These are phyloP conservation scores for Micrasema longulum DNA, from an alignment of 1,140 invertebrate species.

Conservation along the genomic window DNA sequence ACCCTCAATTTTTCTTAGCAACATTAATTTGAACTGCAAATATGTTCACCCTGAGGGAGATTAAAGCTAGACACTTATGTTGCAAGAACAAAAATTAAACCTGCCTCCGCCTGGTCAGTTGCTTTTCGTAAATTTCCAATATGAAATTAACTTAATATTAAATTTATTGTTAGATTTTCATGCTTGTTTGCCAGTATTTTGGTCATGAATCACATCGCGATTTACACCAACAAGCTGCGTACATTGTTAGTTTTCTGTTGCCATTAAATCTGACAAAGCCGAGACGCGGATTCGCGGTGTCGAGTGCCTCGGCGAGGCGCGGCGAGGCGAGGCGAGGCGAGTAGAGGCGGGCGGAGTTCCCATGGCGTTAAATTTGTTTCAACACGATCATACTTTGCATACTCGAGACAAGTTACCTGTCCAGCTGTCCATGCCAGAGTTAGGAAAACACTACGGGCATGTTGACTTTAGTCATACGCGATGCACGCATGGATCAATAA, in stretches of 20 bases:
- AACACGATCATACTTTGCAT: conserved; percentile 35
- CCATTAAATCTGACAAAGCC: conserved; percentile 15
- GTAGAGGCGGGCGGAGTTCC: background rate
- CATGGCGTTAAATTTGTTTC: conserved; percentile 26
- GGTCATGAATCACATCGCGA: too few relatives aligned
- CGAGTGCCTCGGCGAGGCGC: too few relatives aligned
- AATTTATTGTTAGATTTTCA: too few relatives aligned
- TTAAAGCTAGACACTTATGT: too few relatives aligned
- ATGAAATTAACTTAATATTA: too few relatives aligned
- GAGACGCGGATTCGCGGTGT: background rate
- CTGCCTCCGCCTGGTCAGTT: too few relatives aligned
- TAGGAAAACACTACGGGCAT: conserved; percentile 17
- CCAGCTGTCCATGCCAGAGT: background rate
- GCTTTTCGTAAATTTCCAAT: too few relatives aligned
- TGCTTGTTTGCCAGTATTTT: too few relatives aligned
- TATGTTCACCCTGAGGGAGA: too few relatives aligned
- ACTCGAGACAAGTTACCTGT: conserved; percentile 26
- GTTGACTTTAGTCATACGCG: conserved; percentile 17
- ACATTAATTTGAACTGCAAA: too few relatives aligned
- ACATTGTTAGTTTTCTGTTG: background rate
- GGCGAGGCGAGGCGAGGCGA: background rate
- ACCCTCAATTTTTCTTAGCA: too few relatives aligned
- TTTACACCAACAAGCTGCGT: background rate
- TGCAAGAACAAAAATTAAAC: too few relatives aligned
- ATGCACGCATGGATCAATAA: background rate